Percentiles rank a stretch among this genome's conserved stretches.
Evolutionary conservation across 2,888 invertebrate species (phyloP).

Genomic region (Dicycla oo): DNA sequence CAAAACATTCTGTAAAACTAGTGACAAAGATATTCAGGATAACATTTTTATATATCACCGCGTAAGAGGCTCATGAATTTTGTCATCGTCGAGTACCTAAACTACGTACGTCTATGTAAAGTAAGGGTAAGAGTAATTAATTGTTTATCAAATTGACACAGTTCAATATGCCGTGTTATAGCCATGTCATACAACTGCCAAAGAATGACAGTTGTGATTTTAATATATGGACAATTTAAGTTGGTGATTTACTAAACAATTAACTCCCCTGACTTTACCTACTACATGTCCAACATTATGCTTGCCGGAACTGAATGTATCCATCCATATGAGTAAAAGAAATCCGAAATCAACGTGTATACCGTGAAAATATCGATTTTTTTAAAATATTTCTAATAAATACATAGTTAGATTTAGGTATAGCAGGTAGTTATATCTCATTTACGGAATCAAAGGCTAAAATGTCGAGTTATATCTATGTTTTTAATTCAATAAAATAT

Average conservation of each 20-base stretch:
- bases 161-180: not conserved
- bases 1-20: not conserved
- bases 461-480: not conserved
- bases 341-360: not conserved
- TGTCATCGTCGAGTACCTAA: not conserved
- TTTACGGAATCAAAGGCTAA: not conserved
- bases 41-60: not conserved
- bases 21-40: not conserved
- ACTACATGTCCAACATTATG: not conserved
- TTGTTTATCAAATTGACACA: not conserved
- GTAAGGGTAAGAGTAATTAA: not conserved
- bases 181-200: not conserved
- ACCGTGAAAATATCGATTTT: not conserved
- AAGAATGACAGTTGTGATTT: not conserved
- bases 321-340: not conserved
- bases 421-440: not conserved
- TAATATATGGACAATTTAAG: not conserved
- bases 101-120: not conserved
- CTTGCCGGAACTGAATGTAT: not conserved
- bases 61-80: not conserved
- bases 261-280: not conserved
- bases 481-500: not conserved
- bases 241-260: not conserved
- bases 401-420: not conserved
- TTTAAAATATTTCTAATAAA: not conserved